Evolutionary conservation across 1,140 invertebrate species (phyloP).

Genomic region (Stenopsyche tienmushanensis): DNA sequence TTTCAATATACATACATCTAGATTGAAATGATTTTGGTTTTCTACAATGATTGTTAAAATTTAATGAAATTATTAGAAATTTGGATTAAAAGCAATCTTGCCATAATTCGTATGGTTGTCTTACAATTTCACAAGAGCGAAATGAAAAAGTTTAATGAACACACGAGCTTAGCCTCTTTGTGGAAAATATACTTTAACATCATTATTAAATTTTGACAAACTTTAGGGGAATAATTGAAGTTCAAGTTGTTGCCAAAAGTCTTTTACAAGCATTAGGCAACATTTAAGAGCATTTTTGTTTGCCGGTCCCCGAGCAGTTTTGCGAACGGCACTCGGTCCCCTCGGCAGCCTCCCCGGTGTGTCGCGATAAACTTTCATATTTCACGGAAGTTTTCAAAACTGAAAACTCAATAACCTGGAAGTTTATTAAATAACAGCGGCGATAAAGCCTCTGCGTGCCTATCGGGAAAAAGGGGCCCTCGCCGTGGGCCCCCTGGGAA

Average conservation of each 20-base stretch:
- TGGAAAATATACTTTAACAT: conserved; percentile 1
- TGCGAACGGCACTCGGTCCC: background rate
- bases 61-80: too few species aligned
- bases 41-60: too few species aligned
- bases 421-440: conserved; percentile 32
- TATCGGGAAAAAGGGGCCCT: background rate
- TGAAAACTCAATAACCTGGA: conserved; percentile 29
- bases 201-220: conserved; percentile 23
- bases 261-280: conserved; percentile 4
- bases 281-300: conserved; percentile 19
- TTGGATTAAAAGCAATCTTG: too few species aligned
- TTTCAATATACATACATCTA: too few species aligned
- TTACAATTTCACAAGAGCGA: background rate
- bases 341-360: background rate
- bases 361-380: conserved; percentile 30
- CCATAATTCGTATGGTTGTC: background rate
- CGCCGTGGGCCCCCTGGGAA: background rate
- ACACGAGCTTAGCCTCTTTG: background rate
- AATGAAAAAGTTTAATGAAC: conserved; percentile 24
- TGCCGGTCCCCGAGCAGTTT: background rate
- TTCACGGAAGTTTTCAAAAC: conserved; percentile 28
- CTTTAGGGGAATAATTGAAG: conserved; percentile 21
- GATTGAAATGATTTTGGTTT: too few species aligned
- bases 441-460: conserved; percentile 15
- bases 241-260: conserved; percentile 18